Percentiles rank a stretch among this genome's conserved stretches.
phyloP scores from a whole-genome alignment of 2,888 invertebrate genomes.

The Drosophila longiperda region DNA sequence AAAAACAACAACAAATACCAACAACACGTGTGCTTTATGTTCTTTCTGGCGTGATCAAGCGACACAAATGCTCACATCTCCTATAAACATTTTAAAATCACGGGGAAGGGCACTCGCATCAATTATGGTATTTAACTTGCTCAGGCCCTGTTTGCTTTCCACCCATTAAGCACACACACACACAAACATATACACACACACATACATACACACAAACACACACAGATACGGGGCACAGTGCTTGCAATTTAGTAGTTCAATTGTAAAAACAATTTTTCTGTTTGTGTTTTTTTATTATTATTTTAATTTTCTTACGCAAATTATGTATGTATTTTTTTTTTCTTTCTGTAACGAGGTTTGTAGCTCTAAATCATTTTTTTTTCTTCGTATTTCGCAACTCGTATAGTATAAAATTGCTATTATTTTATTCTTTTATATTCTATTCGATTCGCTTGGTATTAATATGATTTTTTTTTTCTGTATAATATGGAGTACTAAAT shows the following conservation, averaged over 20 bases:
- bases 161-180: conserved; percentile 16
- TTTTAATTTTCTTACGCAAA: conserved; percentile 25
- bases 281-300: conserved; percentile 40
- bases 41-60: conserved; percentile 10
- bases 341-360: conserved; percentile 10
- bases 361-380: background rate
- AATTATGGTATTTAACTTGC: conserved; percentile 21
- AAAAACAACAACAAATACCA: background rate
- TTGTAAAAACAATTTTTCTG: conserved; percentile 48
- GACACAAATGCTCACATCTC: background rate
- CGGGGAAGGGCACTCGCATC: background rate
- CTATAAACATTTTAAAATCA: conserved; percentile 1
- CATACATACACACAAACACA: conserved; percentile 18
- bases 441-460: conserved; percentile 19
- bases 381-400: conserved; percentile 1
- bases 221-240: conserved; percentile 57
- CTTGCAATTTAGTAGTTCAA: conserved; percentile 67
- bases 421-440: conserved; percentile 5
- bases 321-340: conserved; percentile 23
- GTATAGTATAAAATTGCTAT: conserved; percentile 16
- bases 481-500: conserved; percentile 46
- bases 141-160: conserved; percentile 24
- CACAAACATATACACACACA: conserved; percentile 15
- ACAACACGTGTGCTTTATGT: conserved; percentile 12
- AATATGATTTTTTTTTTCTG: conserved; percentile 26